Base-by-base conservation (phyloP, 2,113 vertebrate genomes). In the Nycticorax nycticorax region DNA sequence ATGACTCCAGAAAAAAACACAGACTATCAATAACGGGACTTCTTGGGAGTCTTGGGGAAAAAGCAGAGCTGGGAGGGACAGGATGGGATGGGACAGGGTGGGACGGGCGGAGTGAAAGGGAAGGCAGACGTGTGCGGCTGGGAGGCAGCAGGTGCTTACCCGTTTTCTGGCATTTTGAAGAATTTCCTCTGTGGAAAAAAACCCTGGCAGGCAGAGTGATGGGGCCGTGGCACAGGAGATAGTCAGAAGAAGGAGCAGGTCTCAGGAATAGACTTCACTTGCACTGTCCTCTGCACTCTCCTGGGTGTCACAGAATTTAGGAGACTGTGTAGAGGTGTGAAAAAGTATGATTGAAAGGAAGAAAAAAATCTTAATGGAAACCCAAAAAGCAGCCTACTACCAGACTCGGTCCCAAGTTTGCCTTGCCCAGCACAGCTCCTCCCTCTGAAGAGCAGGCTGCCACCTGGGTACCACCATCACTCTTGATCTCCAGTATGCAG, bases 401-500 rank as follows among this genome's bases (percentile, higher is more conserved):
- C 28, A 45, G 26, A 24, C 33, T 53, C 28, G 3, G 1, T n/a
- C 53, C 57, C 28, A 35, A 13, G 13, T 21, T 45, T 28, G 22
- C 55, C 16, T 9, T 33, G 32, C 52, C 48, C 41, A 12, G 26
- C 14, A 27, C 27, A 16, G 30, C 37, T 72, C 21, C 50, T 22
- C 30, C 20, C 59, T 43, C 64, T 1, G 2, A 41, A 33, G 30
- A 17, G 22, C n/a, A 9, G 26, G 37, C 20, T 55, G 12, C 45
- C 47, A 9, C 5, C 32, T 7, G 2, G 37, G 55, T 12, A 2
- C 14, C 5, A 27, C 16, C 50, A 22, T 53, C 27, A 4, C 68
- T 33, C 28, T 57, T 37, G 28, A 41, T 4, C 16, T 41, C 48
- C 53, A 24, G n/a, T 0, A 7, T 8, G 50, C 1, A 2, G 0